Conservation (phyloP, 2,888 invertebrate species). For the Xanthorhoe spadicearia region DNA sequence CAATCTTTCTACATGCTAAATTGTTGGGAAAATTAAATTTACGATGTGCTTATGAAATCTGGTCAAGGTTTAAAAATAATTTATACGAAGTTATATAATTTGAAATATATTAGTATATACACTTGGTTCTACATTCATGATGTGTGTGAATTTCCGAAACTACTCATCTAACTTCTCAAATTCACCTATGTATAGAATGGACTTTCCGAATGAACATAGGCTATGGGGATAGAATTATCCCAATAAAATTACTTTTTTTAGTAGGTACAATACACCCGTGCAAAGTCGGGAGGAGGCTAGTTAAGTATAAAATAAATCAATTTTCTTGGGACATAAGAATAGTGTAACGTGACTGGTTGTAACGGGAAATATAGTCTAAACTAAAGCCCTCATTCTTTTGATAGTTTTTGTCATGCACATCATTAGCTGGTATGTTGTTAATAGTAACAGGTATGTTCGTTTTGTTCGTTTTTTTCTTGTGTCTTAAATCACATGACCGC, state of each 20-base stretch:
- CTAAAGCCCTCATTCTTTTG: slow-evolving; percentile 31
- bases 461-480: slow-evolving; percentile 29
- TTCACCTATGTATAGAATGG: no score
- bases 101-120: not conserved
- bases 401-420: slow-evolving; percentile 40
- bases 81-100: slow-evolving; percentile 20
- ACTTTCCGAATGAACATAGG: no score
- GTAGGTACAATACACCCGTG: no score
- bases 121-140: no score
- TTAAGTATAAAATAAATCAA: not conserved
- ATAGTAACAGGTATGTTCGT: slow-evolving; percentile 29
- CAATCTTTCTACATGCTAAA: slow-evolving; percentile 14
- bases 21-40: slow-evolving; percentile 10
- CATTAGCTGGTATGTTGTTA: slow-evolving; percentile 31
- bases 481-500: slow-evolving; percentile 34
- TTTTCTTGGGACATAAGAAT: slow-evolving; percentile 2
- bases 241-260: no score
- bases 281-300: no score
- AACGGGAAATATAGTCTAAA: slow-evolving; percentile 30
- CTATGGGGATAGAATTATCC: no score
- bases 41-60: slow-evolving; percentile 22
- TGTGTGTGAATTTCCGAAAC: no score
- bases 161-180: no score
- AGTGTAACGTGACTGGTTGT: slow-evolving; percentile 35
- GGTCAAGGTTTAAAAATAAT: slow-evolving; percentile 25